Evolutionary conservation across 2,888 invertebrate species (phyloP).

Genomic region (Drosophila parthenogenetica): DNA sequence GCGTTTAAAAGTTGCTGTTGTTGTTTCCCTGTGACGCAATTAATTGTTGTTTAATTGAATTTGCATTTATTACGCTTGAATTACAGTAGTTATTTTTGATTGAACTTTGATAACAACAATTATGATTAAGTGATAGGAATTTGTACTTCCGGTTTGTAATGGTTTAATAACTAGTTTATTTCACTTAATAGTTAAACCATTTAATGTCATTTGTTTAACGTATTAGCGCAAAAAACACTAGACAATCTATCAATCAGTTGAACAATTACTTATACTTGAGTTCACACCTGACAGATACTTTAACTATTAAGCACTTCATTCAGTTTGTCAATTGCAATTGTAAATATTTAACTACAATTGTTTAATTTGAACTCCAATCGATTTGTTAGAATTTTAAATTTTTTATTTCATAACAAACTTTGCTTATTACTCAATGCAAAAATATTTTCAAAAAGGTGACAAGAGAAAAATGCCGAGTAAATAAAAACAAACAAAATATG

Average conservation of each 20-base stretch:
- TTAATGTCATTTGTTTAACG: slow-evolving; percentile 2
- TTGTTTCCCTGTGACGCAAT: slow-evolving; percentile 32
- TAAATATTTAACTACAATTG: slow-evolving; percentile 1
- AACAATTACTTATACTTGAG: slow-evolving; percentile 1
- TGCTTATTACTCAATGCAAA: slow-evolving; percentile 46
- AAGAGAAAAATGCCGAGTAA: slow-evolving; percentile 36
- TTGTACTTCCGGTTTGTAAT: slow-evolving; percentile 26
- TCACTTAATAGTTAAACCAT: too few species aligned
- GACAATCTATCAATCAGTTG: neutral
- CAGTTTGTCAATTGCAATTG: slow-evolving; percentile 5
- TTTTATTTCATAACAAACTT: slow-evolving; percentile 16
- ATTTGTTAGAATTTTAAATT: slow-evolving; percentile 6
- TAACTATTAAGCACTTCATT: slow-evolving; percentile 13
- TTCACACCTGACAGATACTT: neutral
- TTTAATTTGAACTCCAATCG: neutral
- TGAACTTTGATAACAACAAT: slow-evolving; percentile 28
- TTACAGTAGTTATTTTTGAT: slow-evolving; percentile 56
- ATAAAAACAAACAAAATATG: slow-evolving; percentile 39
- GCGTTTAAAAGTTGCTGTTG: slow-evolving; percentile 29
- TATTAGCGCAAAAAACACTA: neutral
- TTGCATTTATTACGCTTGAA: slow-evolving; percentile 67
- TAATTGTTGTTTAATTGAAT: slow-evolving; percentile 68
- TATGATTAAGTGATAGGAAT: slow-evolving; percentile 6
- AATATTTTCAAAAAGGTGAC: slow-evolving; percentile 42
- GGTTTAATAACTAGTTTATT: neutral